Conservation (phyloP, 2,797 vertebrate species). For the Neosalanx taihuensis region DNA sequence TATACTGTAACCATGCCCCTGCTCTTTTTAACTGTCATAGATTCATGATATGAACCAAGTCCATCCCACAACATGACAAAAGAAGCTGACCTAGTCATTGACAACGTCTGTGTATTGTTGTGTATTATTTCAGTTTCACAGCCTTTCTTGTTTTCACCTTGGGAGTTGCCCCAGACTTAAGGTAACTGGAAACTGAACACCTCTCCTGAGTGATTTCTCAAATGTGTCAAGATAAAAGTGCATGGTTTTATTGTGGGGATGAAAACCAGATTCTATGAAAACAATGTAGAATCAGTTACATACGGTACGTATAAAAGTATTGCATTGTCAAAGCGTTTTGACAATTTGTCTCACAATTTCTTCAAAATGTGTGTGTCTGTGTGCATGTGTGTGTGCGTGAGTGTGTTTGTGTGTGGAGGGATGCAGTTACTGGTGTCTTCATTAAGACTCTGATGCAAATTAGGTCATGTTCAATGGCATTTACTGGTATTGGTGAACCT, state of each 20-base stretch:
- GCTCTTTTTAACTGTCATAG: slow-evolving; percentile 60
- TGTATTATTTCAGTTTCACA: slow-evolving; percentile 37
- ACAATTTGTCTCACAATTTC: too few relatives aligned
- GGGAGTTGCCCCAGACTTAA: slow-evolving; percentile 26
- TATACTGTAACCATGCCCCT: slow-evolving; percentile 64
- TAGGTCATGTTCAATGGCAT: too few relatives aligned
- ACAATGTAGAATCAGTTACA: neutral
- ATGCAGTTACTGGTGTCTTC: too few relatives aligned
- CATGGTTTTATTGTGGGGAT: neutral
- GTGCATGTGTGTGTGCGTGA: too few relatives aligned
- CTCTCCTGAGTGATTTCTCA: slow-evolving; percentile 7
- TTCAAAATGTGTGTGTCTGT: too few relatives aligned
- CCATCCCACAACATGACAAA: slow-evolving; percentile 44
- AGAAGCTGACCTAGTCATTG: slow-evolving; percentile 68
- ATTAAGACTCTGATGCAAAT: too few relatives aligned
- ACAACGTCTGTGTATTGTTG: slow-evolving; percentile 59
- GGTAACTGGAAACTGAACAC: slow-evolving; percentile 46
- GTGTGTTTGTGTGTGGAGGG: too few relatives aligned
- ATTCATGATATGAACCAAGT: slow-evolving; percentile 36
- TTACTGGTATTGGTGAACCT: too few relatives aligned
- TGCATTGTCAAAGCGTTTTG: neutral
- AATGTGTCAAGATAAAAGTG: neutral
- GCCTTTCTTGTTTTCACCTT: slow-evolving; percentile 33
- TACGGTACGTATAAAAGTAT: neutral
- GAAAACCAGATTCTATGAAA: neutral